A percentile compares a stretch with the other conserved stretches of the same genome.
Evolutionary conservation across 2,888 invertebrate species (phyloP).

Genomic region (Eremobia ochroleuca): DNA sequence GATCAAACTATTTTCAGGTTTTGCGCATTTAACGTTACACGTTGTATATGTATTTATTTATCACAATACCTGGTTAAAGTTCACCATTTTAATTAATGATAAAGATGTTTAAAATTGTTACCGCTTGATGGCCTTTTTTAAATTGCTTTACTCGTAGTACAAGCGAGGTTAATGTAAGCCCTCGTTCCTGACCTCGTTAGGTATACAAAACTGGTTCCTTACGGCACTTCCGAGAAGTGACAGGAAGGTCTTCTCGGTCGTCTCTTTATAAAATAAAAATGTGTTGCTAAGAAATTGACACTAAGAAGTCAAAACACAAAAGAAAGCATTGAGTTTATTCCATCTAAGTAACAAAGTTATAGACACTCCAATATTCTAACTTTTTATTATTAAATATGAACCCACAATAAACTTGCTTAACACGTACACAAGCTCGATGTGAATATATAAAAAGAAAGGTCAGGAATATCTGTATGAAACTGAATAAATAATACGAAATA

Average conservation of each 20-base stretch:
- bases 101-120: neutral
- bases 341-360: constrained; percentile 16
- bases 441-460: constrained; percentile 60
- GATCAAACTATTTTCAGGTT: no score
- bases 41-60: no score
- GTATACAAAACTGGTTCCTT: neutral
- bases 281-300: constrained; percentile 11
- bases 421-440: constrained; percentile 57
- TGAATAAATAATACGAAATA: constrained; percentile 64
- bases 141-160: neutral
- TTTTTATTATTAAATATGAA: constrained; percentile 48
- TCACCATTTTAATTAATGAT: neutral
- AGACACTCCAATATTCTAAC: constrained; percentile 24
- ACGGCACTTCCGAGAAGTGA: neutral
- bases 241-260: neutral
- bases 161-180: neutral
- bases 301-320: constrained; percentile 4
- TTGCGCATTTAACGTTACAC: no score
- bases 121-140: no score
- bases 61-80: neutral
- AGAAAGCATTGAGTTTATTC: constrained; percentile 11
- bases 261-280: constrained; percentile 11
- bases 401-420: constrained; percentile 59
- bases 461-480: constrained; percentile 56
- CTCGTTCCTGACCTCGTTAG: constrained; percentile 1